These are phyloP conservation scores for Halocynthia aurantium DNA, from an alignment of 23 tunicate species.

Conservation along the genomic window DNA sequence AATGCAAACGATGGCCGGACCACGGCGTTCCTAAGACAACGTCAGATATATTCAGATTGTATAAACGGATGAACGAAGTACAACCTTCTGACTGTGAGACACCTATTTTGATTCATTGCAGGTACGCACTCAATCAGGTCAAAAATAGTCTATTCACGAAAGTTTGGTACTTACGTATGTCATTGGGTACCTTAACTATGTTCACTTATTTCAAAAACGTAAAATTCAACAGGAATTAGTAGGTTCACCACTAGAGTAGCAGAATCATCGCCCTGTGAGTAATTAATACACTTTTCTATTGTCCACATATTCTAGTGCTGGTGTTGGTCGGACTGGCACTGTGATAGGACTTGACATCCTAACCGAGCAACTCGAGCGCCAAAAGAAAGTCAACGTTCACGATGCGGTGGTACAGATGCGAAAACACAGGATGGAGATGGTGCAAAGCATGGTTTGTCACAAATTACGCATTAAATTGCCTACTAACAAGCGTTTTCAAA, in stretches of 20 bases:
- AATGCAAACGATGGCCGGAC: constrained; percentile 80
- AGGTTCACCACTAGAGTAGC: too few species aligned
- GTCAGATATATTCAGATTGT: constrained; percentile 69
- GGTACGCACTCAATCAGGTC: constrained; percentile 26
- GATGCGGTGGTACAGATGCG: constrained; percentile 43
- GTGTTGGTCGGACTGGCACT: constrained; percentile 93
- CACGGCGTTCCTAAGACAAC: constrained; percentile 96
- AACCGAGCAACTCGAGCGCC: constrained; percentile 29
- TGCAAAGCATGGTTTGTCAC: constrained; percentile 70
- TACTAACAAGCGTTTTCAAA: too few species aligned
- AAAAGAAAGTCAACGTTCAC: constrained; percentile 30
- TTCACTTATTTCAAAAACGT: too few species aligned
- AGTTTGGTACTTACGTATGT: too few species aligned
- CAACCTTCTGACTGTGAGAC: constrained; percentile 36
- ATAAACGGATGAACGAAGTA: constrained; percentile 28
- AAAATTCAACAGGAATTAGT: too few species aligned
- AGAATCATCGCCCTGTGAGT: too few species aligned
- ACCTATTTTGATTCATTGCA: constrained; percentile 88
- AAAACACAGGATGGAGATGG: constrained; percentile 81
- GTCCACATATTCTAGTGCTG: constrained; percentile 49
- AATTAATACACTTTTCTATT: too few species aligned
- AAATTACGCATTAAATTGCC: too few species aligned
- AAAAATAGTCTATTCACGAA: neutral
- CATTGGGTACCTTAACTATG: too few species aligned
- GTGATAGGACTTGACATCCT: constrained; percentile 70